phyloP scores from a whole-genome alignment of 1,140 invertebrate species.

The Leptestheria dahalacensis region DNA sequence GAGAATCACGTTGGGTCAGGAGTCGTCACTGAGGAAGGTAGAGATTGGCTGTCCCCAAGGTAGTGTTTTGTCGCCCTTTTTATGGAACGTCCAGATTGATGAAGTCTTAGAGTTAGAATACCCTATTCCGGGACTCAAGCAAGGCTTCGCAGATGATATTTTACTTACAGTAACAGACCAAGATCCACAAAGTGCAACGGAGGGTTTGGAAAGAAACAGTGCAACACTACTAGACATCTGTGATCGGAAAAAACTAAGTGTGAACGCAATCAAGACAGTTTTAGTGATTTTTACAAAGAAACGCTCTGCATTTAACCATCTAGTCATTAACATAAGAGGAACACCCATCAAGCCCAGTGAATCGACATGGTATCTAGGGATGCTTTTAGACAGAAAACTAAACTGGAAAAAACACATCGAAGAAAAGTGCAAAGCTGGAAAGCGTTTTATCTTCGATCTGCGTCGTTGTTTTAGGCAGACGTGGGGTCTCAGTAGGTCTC shows the following conservation, averaged over 20 bases:
- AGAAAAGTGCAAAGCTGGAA: neutral
- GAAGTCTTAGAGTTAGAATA: neutral
- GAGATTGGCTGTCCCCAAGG: neutral
- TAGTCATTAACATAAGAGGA: neutral
- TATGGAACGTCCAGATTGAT: neutral
- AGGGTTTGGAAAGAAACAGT: neutral
- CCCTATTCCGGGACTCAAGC: neutral
- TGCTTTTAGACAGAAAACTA: neutral
- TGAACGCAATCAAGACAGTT: neutral
- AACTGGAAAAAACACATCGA: neutral
- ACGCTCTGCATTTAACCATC: neutral
- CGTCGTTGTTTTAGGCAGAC: neutral
- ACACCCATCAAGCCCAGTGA: neutral
- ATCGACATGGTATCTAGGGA: neutral
- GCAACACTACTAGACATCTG: neutral
- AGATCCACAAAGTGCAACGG: neutral
- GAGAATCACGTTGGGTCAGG: neutral
- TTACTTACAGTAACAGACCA: neutral
- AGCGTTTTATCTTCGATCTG: neutral
- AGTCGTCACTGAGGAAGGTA: neutral
- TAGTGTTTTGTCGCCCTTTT: neutral
- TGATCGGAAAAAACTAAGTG: neutral
- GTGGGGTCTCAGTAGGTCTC: neutral
- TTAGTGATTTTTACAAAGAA: neutral
- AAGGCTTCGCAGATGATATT: constrained; percentile 1